These are phyloP conservation scores for Resseliella maxima DNA, from an alignment of 2,888 invertebrate species.

Conservation along the genomic window DNA sequence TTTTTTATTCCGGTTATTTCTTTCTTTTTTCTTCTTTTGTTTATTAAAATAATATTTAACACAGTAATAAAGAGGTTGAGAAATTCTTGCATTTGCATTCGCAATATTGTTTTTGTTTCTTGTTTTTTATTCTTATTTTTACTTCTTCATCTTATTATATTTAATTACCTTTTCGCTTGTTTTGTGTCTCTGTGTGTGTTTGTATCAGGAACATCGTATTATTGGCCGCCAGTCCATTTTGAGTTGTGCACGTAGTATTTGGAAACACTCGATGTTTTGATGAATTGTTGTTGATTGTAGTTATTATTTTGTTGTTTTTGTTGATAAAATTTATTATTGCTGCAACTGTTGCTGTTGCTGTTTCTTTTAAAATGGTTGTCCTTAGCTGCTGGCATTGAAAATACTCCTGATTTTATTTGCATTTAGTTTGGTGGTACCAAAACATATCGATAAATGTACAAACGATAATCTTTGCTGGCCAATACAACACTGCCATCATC, in stretches of 20 bases:
- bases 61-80: slow-evolving; percentile 51
- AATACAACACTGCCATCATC: slow-evolving; percentile 98
- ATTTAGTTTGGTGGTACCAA: slow-evolving; percentile 82
- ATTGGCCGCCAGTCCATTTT: slow-evolving; percentile 34
- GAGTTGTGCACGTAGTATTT: background rate
- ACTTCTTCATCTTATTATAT: background rate
- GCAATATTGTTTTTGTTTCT: background rate
- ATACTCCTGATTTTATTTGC: background rate
- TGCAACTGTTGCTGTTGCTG: background rate
- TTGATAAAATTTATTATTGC: background rate
- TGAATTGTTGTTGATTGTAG: background rate
- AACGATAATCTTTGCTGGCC: slow-evolving; percentile 98
- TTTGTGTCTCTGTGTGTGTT: too few species aligned
- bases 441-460: slow-evolving; percentile 99
- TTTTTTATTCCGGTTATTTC: background rate
- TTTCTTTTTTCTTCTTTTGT: background rate
- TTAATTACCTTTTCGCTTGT: background rate
- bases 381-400: background rate
- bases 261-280: background rate
- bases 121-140: background rate
- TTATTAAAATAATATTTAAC: slow-evolving; percentile 33
- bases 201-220: slow-evolving; percentile 36
- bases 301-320: background rate
- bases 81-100: slow-evolving; percentile 37
- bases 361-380: slow-evolving; percentile 7